Evolutionary conservation across 2,797 vertebrate species (phyloP).

Genomic region (Acipenser ruthenus): DNA sequence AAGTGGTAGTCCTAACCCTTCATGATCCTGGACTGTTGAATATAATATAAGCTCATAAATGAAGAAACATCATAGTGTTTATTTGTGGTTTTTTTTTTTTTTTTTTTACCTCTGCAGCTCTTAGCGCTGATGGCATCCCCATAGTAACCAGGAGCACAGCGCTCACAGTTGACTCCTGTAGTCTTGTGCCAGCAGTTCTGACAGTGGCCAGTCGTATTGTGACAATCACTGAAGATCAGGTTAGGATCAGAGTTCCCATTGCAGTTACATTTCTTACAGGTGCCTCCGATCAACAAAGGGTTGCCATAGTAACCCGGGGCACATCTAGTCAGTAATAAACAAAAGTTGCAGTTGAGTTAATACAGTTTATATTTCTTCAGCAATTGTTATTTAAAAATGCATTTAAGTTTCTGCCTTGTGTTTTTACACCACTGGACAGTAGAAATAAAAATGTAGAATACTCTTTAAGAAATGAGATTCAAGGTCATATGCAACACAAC

Average conservation of each 20-base stretch:
- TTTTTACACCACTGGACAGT: too few species aligned
- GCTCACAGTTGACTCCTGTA: constrained; percentile 75
- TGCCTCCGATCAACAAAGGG: constrained; percentile 70
- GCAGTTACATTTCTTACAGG: constrained; percentile 86
- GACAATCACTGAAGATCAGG: constrained; percentile 88
- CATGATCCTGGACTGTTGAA: too few species aligned
- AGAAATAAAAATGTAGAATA: too few species aligned
- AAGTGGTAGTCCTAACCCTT: too few species aligned
- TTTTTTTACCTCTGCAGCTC: constrained; percentile 74
- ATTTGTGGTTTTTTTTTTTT: too few species aligned
- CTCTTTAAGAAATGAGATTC: too few species aligned
- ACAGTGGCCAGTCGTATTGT: constrained; percentile 84
- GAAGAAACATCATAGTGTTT: too few species aligned
- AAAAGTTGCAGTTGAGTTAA: neutral
- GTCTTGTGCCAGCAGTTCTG: constrained; percentile 83
- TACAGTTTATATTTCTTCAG: neutral
- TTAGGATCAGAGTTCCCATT: constrained; percentile 94
- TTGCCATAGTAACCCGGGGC: constrained; percentile 92
- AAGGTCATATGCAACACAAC: too few species aligned
- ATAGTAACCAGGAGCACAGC: constrained; percentile 76
- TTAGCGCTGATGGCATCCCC: constrained; percentile 80
- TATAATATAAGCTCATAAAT: too few species aligned
- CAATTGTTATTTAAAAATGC: neutral
- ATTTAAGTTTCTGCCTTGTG: neutral
- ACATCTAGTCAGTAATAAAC: constrained; percentile 61